Evolutionary conservation across 1,140 invertebrate genomes (phyloP).

Genomic region (Brachionus rubens): DNA sequence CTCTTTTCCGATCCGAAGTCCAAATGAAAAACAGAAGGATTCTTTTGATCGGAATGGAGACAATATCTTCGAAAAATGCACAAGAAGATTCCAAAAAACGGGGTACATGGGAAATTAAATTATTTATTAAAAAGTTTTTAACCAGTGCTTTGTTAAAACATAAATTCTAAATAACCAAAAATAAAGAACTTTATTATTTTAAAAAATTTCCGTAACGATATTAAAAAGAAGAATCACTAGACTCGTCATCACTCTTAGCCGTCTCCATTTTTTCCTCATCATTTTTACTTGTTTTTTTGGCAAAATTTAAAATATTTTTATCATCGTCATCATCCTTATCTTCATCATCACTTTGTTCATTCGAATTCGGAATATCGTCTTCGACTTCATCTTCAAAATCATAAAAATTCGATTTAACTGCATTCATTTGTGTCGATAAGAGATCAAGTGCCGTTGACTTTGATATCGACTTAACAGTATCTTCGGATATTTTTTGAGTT

Average conservation of each 20-base stretch:
- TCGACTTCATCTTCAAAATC: conserved; percentile 45
- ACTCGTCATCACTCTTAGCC: conserved; percentile 8
- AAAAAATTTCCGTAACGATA: too few species aligned
- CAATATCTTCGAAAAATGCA: too few species aligned
- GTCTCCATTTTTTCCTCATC: conserved; percentile 24
- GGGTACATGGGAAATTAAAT: too few species aligned
- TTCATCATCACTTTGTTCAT: not conserved
- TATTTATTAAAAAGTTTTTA: too few species aligned
- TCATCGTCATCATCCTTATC: conserved; percentile 1
- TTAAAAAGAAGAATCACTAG: conserved; percentile 9
- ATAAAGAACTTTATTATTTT: too few species aligned
- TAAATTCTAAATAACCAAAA: too few species aligned
- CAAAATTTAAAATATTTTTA: conserved; percentile 18
- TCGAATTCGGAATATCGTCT: not conserved
- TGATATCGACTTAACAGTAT: not conserved
- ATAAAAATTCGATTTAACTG: conserved; percentile 36
- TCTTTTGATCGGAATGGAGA: too few species aligned
- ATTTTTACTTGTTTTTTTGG: conserved; percentile 5
- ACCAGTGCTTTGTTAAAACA: too few species aligned
- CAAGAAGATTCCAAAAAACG: too few species aligned
- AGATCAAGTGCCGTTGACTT: not conserved
- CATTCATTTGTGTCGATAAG: not conserved
- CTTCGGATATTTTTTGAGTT: not conserved
- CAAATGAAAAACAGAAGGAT: too few species aligned
- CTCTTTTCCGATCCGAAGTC: too few species aligned